Percentiles rank a stretch among this genome's conserved stretches.
phyloP scores from a whole-genome alignment of 2,113 vertebrate genomes.

The Saccopteryx leptura region DNA sequence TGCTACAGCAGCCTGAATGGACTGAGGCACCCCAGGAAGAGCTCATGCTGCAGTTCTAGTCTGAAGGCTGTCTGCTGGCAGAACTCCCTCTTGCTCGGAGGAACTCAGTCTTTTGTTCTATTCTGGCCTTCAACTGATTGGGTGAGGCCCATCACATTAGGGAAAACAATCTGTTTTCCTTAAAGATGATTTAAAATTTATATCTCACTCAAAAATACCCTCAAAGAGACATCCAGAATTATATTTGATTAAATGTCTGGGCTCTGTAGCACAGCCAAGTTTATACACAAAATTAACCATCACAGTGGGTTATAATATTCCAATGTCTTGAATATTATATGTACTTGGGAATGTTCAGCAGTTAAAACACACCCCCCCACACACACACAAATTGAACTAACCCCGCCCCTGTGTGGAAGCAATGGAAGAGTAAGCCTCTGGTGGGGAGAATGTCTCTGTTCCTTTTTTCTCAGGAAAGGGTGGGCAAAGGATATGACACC shows the following conservation, averaged over 20 bases:
- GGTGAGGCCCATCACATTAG: neutral
- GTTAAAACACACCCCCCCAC: neutral
- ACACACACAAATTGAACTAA: neutral
- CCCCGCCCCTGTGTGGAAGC: neutral
- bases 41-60: neutral
- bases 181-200: neutral
- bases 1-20: neutral
- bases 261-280: neutral
- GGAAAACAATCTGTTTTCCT: neutral
- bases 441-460: neutral
- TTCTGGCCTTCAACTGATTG: neutral
- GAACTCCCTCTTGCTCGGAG: neutral
- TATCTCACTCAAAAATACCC: neutral
- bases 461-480: neutral
- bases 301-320: neutral
- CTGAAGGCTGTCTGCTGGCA: neutral
- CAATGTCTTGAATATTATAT: neutral
- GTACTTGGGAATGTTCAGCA: neutral
- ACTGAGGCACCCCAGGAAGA: neutral
- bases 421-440: neutral
- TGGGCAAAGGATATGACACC: neutral
- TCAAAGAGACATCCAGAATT: neutral
- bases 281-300: conserved; percentile 3
- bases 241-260: neutral
- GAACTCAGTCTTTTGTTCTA: neutral